Evolutionary conservation across 2,888 invertebrate species (phyloP), one percentile per base, ranked within the genome.

Genomic region (Callyntrura guangdongensis): DNA sequence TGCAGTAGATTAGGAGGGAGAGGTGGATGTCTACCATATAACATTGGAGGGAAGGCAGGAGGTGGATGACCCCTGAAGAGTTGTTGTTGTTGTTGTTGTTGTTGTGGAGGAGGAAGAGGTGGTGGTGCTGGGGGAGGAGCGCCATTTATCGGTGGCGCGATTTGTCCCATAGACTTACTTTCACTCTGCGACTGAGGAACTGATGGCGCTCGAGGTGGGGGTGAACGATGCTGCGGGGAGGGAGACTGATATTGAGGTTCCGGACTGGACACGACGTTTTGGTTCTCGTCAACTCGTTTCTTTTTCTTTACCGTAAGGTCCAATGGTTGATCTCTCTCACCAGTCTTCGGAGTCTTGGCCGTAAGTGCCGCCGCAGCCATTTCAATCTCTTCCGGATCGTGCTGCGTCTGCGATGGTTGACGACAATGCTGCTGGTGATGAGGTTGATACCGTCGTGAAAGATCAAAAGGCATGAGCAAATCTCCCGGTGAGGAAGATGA

Each of bases 231-330:
- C 95, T 89, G 96, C 95, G 5, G 96, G 95, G 69, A 96, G 95
- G 94, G 36, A 14, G 64, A 56, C 61, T 96, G 96, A 59, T 86
- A 82, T n/a, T 82, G 72, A 36, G 88, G 91, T 36, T 93, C 93
- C 8, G 95, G 94, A 45, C 94, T 94, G 17, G 94, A 94, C 93
- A 98, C 97, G 92, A 98, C 96, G 95, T 98, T 98, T 95, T 97
- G 97, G 95, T 98, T 98, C 95, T 98, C 98, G 95, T 98, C 98
- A 25, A 97, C 95, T 92, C 96, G 93, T 95, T 98, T 97, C 95
- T 98, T 98, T 95, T 97, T 97, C 91, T 97, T 97, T 94, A 98
- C 96, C 94, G 98, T 96, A 90, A 99, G 96, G 95, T 98, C 99
- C 90, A 98, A 96, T 0, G 98, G 98, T 95, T 98, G 97, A 94